phyloP scores from a whole-genome alignment of 92 coral and sea anemone genomes.

The Porites divaricata region DNA sequence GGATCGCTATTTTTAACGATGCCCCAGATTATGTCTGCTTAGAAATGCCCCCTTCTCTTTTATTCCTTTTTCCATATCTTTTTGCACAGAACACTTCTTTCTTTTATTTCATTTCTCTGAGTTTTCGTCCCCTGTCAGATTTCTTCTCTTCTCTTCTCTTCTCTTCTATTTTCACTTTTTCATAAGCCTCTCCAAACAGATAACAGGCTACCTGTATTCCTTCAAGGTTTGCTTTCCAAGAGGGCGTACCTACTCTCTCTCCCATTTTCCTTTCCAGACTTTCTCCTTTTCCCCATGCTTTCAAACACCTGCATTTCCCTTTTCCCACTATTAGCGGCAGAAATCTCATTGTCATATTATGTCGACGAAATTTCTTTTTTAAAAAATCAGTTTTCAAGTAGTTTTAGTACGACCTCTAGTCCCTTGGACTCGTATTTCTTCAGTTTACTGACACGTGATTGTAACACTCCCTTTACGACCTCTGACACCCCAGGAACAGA shows the following conservation, averaged over 20 bases:
- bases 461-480: conserved; percentile 62
- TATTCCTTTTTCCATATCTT: too few relatives aligned
- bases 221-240: not conserved
- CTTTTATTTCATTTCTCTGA: too few relatives aligned
- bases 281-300: not conserved
- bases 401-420: conserved; percentile 74
- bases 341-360: too few relatives aligned
- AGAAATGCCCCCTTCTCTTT: too few relatives aligned
- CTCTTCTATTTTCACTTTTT: not conserved
- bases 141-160: not conserved
- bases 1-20: too few relatives aligned
- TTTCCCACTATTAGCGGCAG: not conserved
- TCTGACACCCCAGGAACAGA: conserved; percentile 87
- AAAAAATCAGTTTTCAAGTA: conserved; percentile 48
- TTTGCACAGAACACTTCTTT: too few relatives aligned
- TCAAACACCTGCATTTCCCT: too few relatives aligned
- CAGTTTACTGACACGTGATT: conserved; percentile 71
- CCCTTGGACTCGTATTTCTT: conserved; percentile 83
- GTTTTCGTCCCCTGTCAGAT: too few relatives aligned
- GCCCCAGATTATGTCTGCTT: too few relatives aligned
- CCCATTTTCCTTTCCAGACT: not conserved
- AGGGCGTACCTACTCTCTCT: not conserved
- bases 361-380: not conserved
- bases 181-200: not conserved
- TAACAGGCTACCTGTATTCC: not conserved